Conservation (phyloP, 2,888 invertebrate genomes). For the Beris morrisii region DNA sequence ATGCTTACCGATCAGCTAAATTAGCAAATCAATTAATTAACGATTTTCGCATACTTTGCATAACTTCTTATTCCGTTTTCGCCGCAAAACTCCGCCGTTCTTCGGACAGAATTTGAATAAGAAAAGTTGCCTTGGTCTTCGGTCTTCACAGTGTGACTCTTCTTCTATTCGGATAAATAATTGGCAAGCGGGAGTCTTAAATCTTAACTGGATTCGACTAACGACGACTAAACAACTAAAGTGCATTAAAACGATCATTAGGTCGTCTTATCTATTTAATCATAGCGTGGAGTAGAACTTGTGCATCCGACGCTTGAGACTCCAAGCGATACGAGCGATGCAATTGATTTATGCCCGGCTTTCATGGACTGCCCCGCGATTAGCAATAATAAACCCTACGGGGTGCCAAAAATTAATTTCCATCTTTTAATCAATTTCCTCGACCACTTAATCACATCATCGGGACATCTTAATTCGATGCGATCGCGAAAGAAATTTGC, state of each 20-base stretch:
- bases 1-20: conserved; percentile 7
- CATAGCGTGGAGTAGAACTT: conserved; percentile 4
- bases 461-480: conserved; percentile 18
- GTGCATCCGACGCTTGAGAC: background rate
- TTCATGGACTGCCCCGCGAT: conserved; percentile 19
- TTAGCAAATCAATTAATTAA: conserved; percentile 32
- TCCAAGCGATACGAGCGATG: conserved; percentile 3
- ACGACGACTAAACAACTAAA: conserved; percentile 31
- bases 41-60: conserved; percentile 21
- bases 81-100: conserved; percentile 5
- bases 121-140: conserved; percentile 11
- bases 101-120: conserved; percentile 22
- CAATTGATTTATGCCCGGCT: conserved; percentile 25
- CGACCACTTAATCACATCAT: conserved; percentile 16
- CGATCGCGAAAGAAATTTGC: background rate
- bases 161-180: conserved; percentile 29
- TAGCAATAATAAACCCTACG: conserved; percentile 27
- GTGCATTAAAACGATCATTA: conserved; percentile 32
- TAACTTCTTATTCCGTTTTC: conserved; percentile 3
- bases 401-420: conserved; percentile 32
- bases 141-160: conserved; percentile 27
- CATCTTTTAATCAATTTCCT: conserved; percentile 28
- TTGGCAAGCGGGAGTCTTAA: conserved; percentile 30
- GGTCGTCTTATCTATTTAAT: conserved; percentile 31
- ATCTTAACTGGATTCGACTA: conserved; percentile 29